These are phyloP conservation scores for Orchesella flavescens DNA, from an alignment of 2,888 invertebrate species.

Conservation along the genomic window DNA sequence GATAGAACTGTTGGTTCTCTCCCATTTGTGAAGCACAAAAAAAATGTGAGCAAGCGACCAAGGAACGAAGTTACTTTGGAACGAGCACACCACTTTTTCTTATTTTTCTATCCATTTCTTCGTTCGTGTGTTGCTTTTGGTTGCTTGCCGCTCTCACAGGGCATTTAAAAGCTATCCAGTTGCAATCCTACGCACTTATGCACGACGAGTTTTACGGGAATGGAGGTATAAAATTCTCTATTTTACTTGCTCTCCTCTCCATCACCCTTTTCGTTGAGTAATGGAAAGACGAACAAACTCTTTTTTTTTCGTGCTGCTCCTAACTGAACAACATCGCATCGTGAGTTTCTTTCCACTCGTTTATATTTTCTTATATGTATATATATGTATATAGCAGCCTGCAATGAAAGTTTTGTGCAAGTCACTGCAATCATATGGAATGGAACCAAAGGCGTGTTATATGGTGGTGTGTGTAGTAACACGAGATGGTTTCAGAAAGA, in stretches of 20 bases:
- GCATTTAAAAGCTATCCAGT: constrained; percentile 50
- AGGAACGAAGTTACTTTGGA: constrained; percentile 37
- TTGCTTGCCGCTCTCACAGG: constrained; percentile 9
- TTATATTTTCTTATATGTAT: no score
- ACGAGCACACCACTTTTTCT: constrained; percentile 37
- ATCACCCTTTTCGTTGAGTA: constrained; percentile 46
- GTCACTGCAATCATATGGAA: constrained; percentile 32
- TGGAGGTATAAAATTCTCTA: constrained; percentile 36
- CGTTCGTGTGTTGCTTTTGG: background rate
- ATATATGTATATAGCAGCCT: background rate
- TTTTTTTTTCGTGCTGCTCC: background rate
- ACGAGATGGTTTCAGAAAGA: constrained; percentile 7
- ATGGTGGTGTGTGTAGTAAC: constrained; percentile 22
- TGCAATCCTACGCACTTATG: constrained; percentile 38
- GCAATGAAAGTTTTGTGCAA: constrained; percentile 43
- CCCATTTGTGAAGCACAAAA: background rate
- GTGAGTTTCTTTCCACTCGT: background rate
- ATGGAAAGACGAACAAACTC: constrained; percentile 24
- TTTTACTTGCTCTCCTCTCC: constrained; percentile 26
- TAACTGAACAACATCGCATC: background rate
- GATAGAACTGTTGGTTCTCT: background rate
- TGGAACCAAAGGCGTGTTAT: constrained; percentile 3
- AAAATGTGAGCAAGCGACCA: background rate
- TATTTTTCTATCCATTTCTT: constrained; percentile 31
- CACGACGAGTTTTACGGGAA: constrained; percentile 21